phyloP scores from a whole-genome alignment of 37 sponge, comb jelly and placozoan species.

The Corticium candelabrum region DNA sequence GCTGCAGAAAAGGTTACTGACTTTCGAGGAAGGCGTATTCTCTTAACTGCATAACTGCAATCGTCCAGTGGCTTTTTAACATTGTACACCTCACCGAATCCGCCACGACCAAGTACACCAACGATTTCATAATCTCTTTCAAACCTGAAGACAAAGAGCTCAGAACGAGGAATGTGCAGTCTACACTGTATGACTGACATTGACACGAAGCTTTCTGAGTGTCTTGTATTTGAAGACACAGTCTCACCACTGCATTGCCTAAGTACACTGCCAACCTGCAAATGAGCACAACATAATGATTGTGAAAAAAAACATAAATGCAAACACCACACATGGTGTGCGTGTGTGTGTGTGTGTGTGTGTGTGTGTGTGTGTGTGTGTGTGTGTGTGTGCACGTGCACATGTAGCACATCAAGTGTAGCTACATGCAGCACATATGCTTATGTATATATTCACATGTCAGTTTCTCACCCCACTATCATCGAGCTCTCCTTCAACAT shows the following conservation, averaged over 20 bases:
- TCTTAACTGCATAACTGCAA: slow-evolving; percentile 74
- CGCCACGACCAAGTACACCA: slow-evolving; percentile 64
- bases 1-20: slow-evolving; percentile 11
- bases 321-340: no score
- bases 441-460: no score
- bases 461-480: no score
- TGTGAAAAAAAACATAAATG: no score
- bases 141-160: slow-evolving; percentile 25
- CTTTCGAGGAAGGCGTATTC: slow-evolving; percentile 53
- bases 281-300: no score
- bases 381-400: no score
- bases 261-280: no score
- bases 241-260: not conserved
- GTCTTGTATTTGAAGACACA: not conserved
- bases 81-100: slow-evolving; percentile 80
- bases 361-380: no score
- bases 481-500: no score
- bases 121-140: slow-evolving; percentile 54
- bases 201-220: not conserved
- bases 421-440: no score
- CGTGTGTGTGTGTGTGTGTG: no score
- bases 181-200: not conserved
- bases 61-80: slow-evolving; percentile 56
- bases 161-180: slow-evolving; percentile 2
- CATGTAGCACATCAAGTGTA: no score